These are phyloP conservation scores for Vulpes vulpes DNA, from an alignment of 2,113 vertebrate genomes.

Conservation along the genomic window DNA sequence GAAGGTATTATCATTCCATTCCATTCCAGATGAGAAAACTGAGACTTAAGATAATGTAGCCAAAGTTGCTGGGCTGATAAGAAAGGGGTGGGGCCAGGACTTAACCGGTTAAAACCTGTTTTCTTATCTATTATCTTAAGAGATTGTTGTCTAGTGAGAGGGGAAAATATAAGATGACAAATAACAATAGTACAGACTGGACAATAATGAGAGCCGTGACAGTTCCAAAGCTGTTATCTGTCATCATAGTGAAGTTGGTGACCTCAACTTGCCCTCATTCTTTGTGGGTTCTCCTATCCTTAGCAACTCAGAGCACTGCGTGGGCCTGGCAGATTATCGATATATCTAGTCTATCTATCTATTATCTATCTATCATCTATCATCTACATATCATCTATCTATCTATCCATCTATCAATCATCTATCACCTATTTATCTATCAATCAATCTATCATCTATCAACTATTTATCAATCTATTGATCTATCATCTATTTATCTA, in stretches of 20 bases:
- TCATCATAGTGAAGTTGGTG: neutral
- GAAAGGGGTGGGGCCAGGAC: neutral
- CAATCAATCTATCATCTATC: neutral
- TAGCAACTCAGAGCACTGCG: neutral
- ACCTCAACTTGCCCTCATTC: neutral
- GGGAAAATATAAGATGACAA: neutral
- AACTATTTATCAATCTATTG: neutral
- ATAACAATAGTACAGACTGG: neutral
- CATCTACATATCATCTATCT: neutral
- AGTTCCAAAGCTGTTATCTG: neutral
- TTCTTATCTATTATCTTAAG: neutral
- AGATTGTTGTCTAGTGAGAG: neutral
- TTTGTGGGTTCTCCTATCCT: neutral
- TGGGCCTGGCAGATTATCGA: neutral
- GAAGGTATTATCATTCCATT: neutral
- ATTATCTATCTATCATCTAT: neutral
- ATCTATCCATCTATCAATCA: neutral
- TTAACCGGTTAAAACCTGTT: neutral
- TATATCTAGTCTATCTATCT: neutral
- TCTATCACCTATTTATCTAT: neutral
- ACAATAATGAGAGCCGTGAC: neutral
- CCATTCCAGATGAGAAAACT: neutral
- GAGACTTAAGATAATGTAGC: neutral
- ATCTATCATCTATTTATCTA: neutral
- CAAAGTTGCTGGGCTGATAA: neutral